These are phyloP conservation scores for Poeciliopsis paucimaculata DNA, from an alignment of 2,797 vertebrate species.

Conservation along the genomic window DNA sequence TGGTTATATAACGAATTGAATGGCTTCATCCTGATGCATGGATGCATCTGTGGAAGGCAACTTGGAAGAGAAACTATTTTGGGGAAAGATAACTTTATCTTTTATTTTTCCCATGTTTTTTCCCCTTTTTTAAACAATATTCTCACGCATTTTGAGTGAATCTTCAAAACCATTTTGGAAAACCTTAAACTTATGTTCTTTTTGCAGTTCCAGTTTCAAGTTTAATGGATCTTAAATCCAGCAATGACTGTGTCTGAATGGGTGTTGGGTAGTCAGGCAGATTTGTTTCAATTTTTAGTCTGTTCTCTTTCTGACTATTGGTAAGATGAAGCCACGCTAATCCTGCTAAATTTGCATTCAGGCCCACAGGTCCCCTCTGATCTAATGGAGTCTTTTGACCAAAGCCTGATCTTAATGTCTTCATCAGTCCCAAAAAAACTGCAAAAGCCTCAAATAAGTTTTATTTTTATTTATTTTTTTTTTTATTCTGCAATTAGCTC, in stretches of 20 bases:
- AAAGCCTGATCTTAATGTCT: neutral
- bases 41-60: neutral
- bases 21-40: neutral
- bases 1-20: neutral
- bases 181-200: neutral
- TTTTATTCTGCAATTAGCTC: neutral
- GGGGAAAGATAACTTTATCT: neutral
- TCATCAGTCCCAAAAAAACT: neutral
- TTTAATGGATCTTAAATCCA: neutral
- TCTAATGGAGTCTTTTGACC: neutral
- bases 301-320: neutral
- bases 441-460: neutral
- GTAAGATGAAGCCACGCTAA: neutral
- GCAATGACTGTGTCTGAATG: neutral
- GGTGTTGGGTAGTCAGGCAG: neutral
- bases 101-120: too few relatives aligned
- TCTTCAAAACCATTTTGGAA: neutral
- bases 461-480: neutral
- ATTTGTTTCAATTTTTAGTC: neutral
- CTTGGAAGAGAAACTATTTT: neutral
- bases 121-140: neutral
- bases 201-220: neutral
- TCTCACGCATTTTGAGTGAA: neutral
- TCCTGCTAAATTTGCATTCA: neutral
- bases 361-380: neutral